Percentiles rank a stretch among this genome's conserved stretches.
Conservation (phyloP, 64 coral and sea anemone species). For the Orbicella faveolata region DNA sequence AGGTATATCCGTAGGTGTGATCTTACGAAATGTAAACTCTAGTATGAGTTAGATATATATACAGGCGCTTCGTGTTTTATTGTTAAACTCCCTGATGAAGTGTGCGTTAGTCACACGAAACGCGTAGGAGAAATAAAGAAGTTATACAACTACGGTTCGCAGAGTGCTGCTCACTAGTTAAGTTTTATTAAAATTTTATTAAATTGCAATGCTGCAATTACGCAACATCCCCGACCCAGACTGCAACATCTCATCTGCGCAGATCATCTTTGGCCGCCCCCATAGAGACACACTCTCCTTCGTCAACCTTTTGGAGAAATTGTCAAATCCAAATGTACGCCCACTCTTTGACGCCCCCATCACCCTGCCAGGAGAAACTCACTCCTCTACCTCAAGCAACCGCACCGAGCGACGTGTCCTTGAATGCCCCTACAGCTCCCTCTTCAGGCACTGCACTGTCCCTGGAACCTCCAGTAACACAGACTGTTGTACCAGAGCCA, state of each 20-base stretch:
- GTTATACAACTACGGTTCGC: no score
- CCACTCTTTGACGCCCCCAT: not conserved
- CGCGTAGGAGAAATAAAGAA: no score
- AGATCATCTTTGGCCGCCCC: conserved; percentile 36
- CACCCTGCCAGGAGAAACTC: not conserved
- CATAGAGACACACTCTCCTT: conserved; percentile 15
- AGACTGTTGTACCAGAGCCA: no score
- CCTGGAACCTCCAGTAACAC: no score
- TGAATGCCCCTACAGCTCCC: not conserved
- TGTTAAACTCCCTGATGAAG: no score
- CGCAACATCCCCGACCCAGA: conserved; percentile 37
- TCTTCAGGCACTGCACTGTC: not conserved
- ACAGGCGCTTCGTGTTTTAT: no score
- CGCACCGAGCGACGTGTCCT: not conserved
- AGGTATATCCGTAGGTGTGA: no score
- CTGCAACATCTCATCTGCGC: conserved; percentile 34
- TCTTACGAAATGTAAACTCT: no score
- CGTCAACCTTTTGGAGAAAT: not conserved
- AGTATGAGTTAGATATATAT: no score
- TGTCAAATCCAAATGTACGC: conserved; percentile 36
- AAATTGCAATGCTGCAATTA: conserved; percentile 49
- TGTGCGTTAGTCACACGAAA: no score
- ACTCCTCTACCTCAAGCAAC: conserved; percentile 7
- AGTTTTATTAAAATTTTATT: no score
- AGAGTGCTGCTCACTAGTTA: no score